A percentile compares a stretch with the other conserved stretches of the same genome.
phyloP scores from a whole-genome alignment of 2,888 invertebrate genomes.

The Ochropacha duplaris region DNA sequence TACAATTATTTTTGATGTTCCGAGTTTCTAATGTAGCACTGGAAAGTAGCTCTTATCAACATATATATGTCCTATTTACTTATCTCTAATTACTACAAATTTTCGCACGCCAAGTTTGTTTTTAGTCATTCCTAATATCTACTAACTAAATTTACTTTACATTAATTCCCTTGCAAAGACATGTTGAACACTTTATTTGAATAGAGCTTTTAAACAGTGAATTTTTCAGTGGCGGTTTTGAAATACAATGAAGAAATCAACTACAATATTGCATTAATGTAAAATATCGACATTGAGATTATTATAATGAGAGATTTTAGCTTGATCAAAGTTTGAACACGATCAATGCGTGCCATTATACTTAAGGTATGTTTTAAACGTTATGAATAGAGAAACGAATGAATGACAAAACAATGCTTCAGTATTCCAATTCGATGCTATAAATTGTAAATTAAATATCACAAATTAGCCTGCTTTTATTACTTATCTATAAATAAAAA shows the following conservation, averaged over 20 bases:
- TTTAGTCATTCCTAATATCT: not conserved
- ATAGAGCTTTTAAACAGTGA: no score
- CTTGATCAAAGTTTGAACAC: not conserved
- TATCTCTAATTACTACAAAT: not conserved
- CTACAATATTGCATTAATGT: not conserved
- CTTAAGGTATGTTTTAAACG: not conserved
- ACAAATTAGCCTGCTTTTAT: not conserved
- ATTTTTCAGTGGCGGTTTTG: no score
- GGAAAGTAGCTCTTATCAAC: not conserved
- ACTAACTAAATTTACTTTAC: not conserved
- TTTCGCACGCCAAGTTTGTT: not conserved
- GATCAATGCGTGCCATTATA: slow-evolving; percentile 7
- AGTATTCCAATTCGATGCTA: not conserved
- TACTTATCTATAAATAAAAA: not conserved
- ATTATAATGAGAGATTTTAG: not conserved
- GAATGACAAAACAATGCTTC: not conserved
- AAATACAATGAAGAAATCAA: not conserved
- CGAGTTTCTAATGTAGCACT: not conserved
- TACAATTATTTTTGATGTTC: not conserved
- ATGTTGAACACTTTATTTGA: no score
- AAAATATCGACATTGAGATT: not conserved
- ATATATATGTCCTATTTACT: not conserved
- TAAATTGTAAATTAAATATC: not conserved
- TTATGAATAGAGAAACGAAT: not conserved
- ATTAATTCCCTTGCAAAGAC: not conserved